Evolutionary conservation across 2,888 invertebrate species (phyloP).

Genomic region (Lithophane socia): DNA sequence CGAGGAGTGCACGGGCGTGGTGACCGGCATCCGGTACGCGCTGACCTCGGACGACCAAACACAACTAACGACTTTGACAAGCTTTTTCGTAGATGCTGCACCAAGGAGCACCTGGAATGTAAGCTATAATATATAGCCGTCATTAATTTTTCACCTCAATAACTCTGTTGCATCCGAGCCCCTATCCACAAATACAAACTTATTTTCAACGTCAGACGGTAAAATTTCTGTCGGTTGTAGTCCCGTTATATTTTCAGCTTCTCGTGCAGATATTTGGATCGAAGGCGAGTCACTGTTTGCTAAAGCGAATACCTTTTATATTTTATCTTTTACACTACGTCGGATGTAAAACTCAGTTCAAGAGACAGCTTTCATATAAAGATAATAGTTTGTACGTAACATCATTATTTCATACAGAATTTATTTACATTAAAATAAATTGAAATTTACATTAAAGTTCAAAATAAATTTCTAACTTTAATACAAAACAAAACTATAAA

Average conservation of each 20-base stretch:
- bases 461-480: slow-evolving; percentile 10
- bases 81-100: slow-evolving; percentile 44
- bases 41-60: slow-evolving; percentile 60
- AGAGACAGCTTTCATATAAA: slow-evolving; percentile 46
- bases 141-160: slow-evolving; percentile 57
- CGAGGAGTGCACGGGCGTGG: slow-evolving; percentile 72
- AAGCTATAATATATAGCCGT: slow-evolving; percentile 48
- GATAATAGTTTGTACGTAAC: slow-evolving; percentile 15
- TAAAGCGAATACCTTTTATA: slow-evolving; percentile 74
- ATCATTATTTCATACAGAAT: not conserved
- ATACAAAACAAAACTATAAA: slow-evolving; percentile 31
- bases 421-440: too few relatives aligned
- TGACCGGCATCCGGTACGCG: slow-evolving; percentile 74
- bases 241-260: slow-evolving; percentile 66
- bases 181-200: slow-evolving; percentile 58
- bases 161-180: slow-evolving; percentile 20
- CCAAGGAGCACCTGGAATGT: slow-evolving; percentile 67
- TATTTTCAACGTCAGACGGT: slow-evolving; percentile 59
- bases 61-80: slow-evolving; percentile 59
- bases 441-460: not conserved
- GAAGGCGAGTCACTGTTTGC: slow-evolving; percentile 68
- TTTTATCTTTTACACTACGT: slow-evolving; percentile 72
- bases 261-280: slow-evolving; percentile 69
- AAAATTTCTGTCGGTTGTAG: slow-evolving; percentile 62
- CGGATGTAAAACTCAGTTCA: slow-evolving; percentile 71